Conservation (phyloP, 1,140 invertebrate species). For the Eurosta solidaginis region DNA sequence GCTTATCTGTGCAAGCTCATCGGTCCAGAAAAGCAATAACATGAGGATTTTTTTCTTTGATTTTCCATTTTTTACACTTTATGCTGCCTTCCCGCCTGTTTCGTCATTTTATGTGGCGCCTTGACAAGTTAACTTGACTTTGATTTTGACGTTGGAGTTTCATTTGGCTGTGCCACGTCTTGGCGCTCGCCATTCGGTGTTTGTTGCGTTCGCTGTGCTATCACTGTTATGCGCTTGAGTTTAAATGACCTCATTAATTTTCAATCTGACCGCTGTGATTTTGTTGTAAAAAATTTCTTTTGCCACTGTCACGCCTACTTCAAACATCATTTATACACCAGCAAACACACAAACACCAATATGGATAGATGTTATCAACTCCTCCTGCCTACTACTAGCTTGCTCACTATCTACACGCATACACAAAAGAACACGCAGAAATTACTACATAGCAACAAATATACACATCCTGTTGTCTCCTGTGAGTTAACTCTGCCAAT, state of each 20-base stretch:
- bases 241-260: slow-evolving; percentile 21
- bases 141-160: no score
- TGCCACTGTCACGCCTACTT: neutral
- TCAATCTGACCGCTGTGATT: slow-evolving; percentile 28
- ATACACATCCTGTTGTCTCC: neutral
- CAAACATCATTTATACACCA: neutral
- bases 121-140: slow-evolving; percentile 26
- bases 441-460: neutral
- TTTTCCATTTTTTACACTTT: neutral
- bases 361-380: neutral
- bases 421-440: neutral
- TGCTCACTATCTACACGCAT: neutral
- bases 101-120: neutral
- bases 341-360: neutral
- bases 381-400: neutral
- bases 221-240: neutral
- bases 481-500: neutral
- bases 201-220: neutral
- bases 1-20: slow-evolving; percentile 1
- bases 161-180: no score
- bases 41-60: neutral
- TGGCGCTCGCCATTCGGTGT: no score
- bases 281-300: slow-evolving; percentile 15
- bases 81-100: neutral
- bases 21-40: neutral